Conservation (phyloP, 2,113 vertebrate genomes). For the Dinomys branickii region DNA sequence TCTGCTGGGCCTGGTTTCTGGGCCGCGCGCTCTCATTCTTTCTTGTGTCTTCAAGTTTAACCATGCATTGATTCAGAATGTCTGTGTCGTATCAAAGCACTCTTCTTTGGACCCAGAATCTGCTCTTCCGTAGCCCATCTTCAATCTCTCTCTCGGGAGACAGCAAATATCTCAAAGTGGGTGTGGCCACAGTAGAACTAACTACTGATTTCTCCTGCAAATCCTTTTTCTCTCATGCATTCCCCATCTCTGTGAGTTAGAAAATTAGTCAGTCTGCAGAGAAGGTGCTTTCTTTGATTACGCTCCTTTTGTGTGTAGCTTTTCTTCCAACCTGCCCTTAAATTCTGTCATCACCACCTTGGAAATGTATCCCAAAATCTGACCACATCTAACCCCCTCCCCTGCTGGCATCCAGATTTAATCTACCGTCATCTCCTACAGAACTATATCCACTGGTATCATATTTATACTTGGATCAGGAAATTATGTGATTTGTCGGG, state of each 20-base stretch:
- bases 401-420: not conserved
- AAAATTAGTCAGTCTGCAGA: not conserved
- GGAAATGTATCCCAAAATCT: not conserved
- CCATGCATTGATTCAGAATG: not conserved
- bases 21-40: not conserved
- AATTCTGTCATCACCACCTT: not conserved
- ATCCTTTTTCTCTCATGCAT: not conserved
- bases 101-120: not conserved
- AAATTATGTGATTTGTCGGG: not conserved
- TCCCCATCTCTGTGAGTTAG: not conserved
- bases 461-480: not conserved
- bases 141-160: not conserved
- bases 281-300: not conserved
- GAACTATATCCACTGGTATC: not conserved
- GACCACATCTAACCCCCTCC: not conserved
- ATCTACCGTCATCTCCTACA: not conserved
- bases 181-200: not conserved
- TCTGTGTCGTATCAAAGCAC: not conserved
- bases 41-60: not conserved
- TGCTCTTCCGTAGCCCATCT: not conserved
- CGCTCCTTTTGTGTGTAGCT: not conserved
- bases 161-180: not conserved
- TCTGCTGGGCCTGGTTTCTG: not conserved
- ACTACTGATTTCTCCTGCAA: not conserved
- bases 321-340: not conserved